These are phyloP conservation scores for Chloromyia formosa DNA, from an alignment of 2,888 invertebrate genomes.

Conservation along the genomic window DNA sequence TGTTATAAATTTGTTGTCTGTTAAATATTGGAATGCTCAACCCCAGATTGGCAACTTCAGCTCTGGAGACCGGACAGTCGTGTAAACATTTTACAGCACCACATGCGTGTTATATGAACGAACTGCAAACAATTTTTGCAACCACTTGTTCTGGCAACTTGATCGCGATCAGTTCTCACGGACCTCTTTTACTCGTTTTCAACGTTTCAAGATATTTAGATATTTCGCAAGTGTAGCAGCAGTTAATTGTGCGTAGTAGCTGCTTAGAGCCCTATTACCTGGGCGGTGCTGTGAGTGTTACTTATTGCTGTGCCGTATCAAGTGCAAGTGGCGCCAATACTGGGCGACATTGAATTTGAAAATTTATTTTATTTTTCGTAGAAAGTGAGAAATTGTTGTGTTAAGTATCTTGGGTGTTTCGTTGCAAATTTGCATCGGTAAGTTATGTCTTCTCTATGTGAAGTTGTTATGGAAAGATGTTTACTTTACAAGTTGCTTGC, in stretches of 20 bases:
- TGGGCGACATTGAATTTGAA: neutral
- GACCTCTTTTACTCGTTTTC: neutral
- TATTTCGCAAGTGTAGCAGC: constrained; percentile 5
- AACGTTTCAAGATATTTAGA: neutral
- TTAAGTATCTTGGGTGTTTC: too few relatives aligned
- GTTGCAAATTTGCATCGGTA: neutral
- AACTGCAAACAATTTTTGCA: constrained; percentile 35
- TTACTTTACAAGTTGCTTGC: neutral
- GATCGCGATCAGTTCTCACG: constrained; percentile 46
- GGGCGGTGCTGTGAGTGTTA: neutral
- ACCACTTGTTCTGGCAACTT: constrained; percentile 45
- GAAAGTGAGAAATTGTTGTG: constrained; percentile 31
- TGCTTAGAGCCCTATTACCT: too few relatives aligned
- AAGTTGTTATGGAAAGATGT: neutral
- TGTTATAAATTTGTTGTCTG: neutral
- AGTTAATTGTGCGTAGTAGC: too few relatives aligned
- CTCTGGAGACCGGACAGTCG: neutral
- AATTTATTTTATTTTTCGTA: constrained; percentile 5
- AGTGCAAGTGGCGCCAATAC: neutral
- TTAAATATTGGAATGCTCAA: constrained; percentile 5
- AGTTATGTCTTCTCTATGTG: neutral
- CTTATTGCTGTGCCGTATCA: constrained; percentile 5
- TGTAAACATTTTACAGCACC: neutral
- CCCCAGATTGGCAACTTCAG: too few relatives aligned
- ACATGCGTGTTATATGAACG: constrained; percentile 22